These are phyloP conservation scores for Clusia tigrina DNA, from an alignment of 2,888 invertebrate species.

Conservation along the genomic window DNA sequence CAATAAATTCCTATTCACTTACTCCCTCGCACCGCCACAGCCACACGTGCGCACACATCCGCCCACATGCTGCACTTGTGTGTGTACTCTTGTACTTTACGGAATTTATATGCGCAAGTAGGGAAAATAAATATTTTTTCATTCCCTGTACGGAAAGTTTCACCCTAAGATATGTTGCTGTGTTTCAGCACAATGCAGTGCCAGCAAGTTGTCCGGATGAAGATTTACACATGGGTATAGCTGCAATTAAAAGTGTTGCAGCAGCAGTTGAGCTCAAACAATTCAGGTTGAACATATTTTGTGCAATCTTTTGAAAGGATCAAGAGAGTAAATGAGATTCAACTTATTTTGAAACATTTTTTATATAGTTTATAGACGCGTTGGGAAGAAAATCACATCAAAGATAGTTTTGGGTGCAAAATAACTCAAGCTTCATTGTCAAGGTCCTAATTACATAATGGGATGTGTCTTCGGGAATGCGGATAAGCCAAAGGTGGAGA, in stretches of 20 bases:
- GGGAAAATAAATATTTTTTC: neutral
- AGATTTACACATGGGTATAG: slow-evolving; percentile 4
- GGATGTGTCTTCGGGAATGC: too few relatives aligned
- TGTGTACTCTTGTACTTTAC: neutral
- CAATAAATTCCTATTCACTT: neutral
- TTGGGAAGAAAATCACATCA: too few relatives aligned
- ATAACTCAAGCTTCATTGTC: too few relatives aligned
- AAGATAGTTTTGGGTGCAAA: too few relatives aligned
- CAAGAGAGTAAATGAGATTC: too few relatives aligned
- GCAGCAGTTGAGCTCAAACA: neutral
- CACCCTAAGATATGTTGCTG: neutral
- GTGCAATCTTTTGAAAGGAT: too few relatives aligned
- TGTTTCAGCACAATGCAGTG: too few relatives aligned
- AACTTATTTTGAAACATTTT: too few relatives aligned
- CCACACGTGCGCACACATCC: neutral
- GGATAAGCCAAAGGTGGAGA: too few relatives aligned
- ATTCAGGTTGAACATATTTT: neutral
- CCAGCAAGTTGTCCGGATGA: neutral
- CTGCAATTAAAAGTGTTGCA: slow-evolving; percentile 5
- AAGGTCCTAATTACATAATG: too few relatives aligned
- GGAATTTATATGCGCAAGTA: neutral
- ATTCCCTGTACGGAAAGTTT: neutral
- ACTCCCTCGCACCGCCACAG: neutral
- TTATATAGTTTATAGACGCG: too few relatives aligned
- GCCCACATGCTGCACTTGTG: neutral